Conservation (phyloP, 2,797 vertebrate genomes). For the Chrysocyon brachyurus region DNA sequence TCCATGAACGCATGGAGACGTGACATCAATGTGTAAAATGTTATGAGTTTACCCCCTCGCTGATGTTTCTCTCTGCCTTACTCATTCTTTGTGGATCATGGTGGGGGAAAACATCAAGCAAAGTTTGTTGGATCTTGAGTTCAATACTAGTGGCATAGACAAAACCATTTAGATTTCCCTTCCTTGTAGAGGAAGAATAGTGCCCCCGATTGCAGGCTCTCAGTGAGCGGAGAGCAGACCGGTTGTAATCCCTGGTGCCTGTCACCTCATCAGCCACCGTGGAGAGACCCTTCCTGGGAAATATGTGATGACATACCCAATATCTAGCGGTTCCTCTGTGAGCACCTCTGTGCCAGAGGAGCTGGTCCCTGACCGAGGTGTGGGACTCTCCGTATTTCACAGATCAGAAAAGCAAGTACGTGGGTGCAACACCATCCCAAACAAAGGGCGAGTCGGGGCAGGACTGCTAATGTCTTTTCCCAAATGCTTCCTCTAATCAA, state of each 20-base stretch:
- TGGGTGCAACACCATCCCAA: not conserved
- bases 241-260: not conserved
- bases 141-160: not conserved
- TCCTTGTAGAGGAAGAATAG: not conserved
- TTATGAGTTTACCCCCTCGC: not conserved
- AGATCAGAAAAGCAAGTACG: not conserved
- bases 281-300: slow-evolving; percentile 9
- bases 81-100: fast-evolving
- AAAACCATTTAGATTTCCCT: not conserved
- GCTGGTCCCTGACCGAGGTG: not conserved
- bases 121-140: not conserved
- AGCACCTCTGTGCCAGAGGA: not conserved
- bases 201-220: not conserved
- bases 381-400: not conserved
- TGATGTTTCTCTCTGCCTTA: fast-evolving
- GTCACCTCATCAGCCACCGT: not conserved
- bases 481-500: not conserved
- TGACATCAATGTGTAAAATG: not conserved
- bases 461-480: not conserved
- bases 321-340: not conserved
- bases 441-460: not conserved
- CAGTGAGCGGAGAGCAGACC: not conserved
- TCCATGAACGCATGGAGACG: not conserved
- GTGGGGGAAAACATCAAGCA: fast-evolving
- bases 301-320: not conserved